These are phyloP conservation scores for Dendrocopos noguchii DNA, from an alignment of 2,113 vertebrate species.

Conservation along the genomic window DNA sequence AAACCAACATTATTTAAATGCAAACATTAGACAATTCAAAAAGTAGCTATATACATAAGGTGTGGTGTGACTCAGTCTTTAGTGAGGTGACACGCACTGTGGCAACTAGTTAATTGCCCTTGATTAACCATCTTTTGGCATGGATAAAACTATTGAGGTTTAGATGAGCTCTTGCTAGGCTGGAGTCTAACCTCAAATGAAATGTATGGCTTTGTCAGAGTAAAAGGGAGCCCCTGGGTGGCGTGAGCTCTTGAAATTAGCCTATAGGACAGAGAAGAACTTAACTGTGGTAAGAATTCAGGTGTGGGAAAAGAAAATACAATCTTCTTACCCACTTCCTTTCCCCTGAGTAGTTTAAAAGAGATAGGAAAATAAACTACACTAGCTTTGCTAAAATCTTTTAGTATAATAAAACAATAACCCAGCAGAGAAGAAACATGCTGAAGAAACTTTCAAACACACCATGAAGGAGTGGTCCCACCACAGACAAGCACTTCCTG, in stretches of 20 bases:
- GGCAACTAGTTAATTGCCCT: neutral
- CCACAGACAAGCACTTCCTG: accelerated
- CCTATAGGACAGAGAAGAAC: neutral
- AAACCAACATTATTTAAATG: no score
- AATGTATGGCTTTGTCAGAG: neutral
- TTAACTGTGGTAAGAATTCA: neutral
- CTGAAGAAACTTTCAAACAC: neutral
- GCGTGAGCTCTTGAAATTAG: neutral
- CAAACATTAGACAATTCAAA: no score
- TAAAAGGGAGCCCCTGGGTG: neutral
- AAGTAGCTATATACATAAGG: neutral
- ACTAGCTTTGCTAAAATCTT: neutral
- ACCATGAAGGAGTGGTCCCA: neutral
- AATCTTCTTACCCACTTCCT: neutral
- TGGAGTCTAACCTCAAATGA: neutral
- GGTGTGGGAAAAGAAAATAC: neutral
- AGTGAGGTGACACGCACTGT: neutral
- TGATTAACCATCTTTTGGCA: neutral
- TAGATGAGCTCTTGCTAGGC: neutral
- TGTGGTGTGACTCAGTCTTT: neutral
- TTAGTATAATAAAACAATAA: neutral
- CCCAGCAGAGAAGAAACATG: neutral
- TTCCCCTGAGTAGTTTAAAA: neutral
- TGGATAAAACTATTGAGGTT: neutral
- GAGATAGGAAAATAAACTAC: neutral